Conservation (phyloP, 2,797 vertebrate species). For the Pachyuromys duprasi region DNA sequence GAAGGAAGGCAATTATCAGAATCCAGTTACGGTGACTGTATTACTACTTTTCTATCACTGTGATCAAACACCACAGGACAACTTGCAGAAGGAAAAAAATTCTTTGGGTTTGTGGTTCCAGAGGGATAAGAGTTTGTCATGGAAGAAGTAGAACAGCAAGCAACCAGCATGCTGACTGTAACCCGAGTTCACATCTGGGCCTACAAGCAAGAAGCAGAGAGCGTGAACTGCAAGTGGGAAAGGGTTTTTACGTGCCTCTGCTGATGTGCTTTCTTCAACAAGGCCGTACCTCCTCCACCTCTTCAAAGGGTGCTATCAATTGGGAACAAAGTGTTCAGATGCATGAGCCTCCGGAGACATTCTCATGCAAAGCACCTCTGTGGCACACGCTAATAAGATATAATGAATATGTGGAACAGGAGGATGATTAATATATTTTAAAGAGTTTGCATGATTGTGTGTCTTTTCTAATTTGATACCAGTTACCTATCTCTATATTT, state of each 20-base stretch:
- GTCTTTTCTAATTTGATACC: neutral
- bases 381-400: no score
- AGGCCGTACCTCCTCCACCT: neutral
- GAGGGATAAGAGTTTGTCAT: neutral
- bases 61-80: neutral
- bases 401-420: neutral
- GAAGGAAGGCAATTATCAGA: neutral
- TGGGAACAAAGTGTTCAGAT: neutral
- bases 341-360: no score
- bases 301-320: neutral
- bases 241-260: neutral
- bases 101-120: neutral
- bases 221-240: neutral
- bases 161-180: neutral
- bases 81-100: neutral
- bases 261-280: neutral
- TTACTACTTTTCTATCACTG: neutral
- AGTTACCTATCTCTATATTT: neutral
- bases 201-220: neutral
- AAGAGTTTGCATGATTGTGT: neutral
- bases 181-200: neutral
- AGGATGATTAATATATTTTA: neutral
- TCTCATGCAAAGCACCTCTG: neutral
- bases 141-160: neutral
- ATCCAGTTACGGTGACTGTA: neutral